Evolutionary conservation across 2,888 invertebrate species (phyloP), one percentile per base, ranked within the genome.

Genomic region (Zele albiditarsus): DNA sequence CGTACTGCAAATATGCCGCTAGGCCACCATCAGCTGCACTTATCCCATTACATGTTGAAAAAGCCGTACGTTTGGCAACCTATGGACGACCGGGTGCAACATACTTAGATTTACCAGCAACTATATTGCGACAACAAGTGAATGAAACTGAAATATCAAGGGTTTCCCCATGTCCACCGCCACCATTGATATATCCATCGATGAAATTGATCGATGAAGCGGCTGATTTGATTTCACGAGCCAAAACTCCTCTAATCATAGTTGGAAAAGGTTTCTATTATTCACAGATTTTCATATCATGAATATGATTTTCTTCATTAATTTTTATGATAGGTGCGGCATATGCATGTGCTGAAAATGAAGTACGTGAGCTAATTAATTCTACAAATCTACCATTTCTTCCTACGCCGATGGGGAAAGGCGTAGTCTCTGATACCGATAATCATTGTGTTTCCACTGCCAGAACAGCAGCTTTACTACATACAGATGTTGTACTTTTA

Each of bases 331-430:
- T 89, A 91, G 97, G 96, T 0, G 94, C 96, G 23, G 96, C 95
- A 23, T 97, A 96, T 87, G 93, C 93, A 0, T 90, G 92, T 78
- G 95, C 97, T 0, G 98, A 98, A 88, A 90, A 91, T 0, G 92
- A 93, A 71, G 89, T 97, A 28, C 90, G 92, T 23, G 91, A 93
- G 71, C 91, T 98, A 0, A 92, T 98, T 12, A 90, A 92, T 14
- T 90, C 90, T 23, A 94, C 94, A 2, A 93, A 94, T 79, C 87
- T 98, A 60, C 98, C 98, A 0, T 98, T 98, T 90, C 90, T 98
- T 80, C 96, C 98, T 0, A 98, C 97, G 3, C 98, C 98, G 12
- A 98, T 98, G 97, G 98, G 95, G 23, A 95, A 95, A 88, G 95
- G 95, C 10, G 95, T 95, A 6, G 94, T 95, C 0, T 91, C 92